Evolutionary conservation across 2,888 invertebrate species (phyloP), one percentile per base, ranked within the genome.

Genomic region (Ormyrus labotus): DNA sequence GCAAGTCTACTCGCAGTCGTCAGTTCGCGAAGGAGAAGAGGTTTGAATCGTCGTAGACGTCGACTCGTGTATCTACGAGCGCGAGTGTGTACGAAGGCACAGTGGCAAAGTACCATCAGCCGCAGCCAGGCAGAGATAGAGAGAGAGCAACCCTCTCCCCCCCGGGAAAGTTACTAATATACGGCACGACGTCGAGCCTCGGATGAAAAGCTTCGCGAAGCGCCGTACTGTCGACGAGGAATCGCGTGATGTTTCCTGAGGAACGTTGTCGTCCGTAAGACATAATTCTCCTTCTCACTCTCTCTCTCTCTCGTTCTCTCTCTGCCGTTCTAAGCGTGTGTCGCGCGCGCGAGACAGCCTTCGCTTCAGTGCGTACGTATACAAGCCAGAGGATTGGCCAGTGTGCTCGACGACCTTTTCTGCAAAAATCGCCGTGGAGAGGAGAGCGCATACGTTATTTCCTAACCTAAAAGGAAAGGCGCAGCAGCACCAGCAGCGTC

Each of bases 21-120:
- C 63, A 48, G 68, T 67, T 57, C 11, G 68, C 73, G 61, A 68
- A 73, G 72, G 34, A 19, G 72, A 53, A 48, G 72, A 63, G 73
- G 57, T 78, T 78, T 71, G 71, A 65, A 71, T 67, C 65, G 78
- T 34, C 50, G 64, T 73, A 61, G 48, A 48, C 55, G 11, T 58
- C 19, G 51, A 19, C 34, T 51, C 8, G 63, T n/a, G 34, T 53
- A 13, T 65, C 6, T 63, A 3, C 60, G 9, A 13, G 51, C 50
- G 10, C 34, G 50, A 47, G 19, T 64, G 64, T 55, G 19, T 64
- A 50, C 48, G 45, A 64, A 8, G 34, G 6, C 45, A 58, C 7
- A 10, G 58, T 7, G 6, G 45, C 19, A 34, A 7, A 19, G 45
- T 6, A 34, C 34, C 34, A 34, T 34, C 34, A 0, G 34, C 34